Evolutionary conservation across 2,888 invertebrate species (phyloP).

Genomic region (Chrysotoxum bicinctum): DNA sequence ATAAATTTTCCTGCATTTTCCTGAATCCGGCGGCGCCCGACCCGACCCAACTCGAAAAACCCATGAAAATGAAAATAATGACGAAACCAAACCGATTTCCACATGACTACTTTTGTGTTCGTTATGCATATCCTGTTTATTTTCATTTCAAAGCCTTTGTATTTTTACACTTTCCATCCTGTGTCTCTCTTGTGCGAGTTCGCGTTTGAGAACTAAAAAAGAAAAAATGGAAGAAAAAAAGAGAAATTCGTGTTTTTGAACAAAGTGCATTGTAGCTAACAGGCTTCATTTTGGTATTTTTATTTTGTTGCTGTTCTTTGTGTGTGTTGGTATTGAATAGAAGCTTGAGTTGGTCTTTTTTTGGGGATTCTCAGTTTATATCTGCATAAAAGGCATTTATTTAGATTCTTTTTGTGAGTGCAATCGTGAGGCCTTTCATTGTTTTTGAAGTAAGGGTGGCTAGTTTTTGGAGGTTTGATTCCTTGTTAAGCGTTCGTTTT

Average conservation of each 20-base stretch:
- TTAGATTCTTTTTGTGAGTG: background rate
- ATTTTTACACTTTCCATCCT: constrained; percentile 35
- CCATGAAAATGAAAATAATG: constrained; percentile 22
- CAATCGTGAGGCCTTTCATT: background rate
- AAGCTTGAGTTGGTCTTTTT: background rate
- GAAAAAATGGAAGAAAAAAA: background rate
- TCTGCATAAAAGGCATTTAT: background rate
- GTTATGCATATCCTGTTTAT: constrained; percentile 63
- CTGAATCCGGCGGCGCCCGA: background rate
- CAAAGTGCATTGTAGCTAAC: constrained; percentile 39
- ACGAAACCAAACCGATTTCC: constrained; percentile 51
- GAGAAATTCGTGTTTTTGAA: constrained; percentile 6
- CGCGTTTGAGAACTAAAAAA: background rate
- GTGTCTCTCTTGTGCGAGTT: background rate
- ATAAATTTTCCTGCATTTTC: constrained; percentile 9
- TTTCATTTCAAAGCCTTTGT: constrained; percentile 22
- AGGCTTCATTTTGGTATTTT: constrained; percentile 27
- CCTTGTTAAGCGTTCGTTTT: background rate
- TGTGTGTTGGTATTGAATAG: background rate
- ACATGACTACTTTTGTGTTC: constrained; percentile 58
- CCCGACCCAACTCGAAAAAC: background rate
- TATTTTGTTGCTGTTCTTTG: background rate
- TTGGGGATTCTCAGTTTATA: too few species aligned
- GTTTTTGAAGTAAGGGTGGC: background rate
- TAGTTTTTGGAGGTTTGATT: background rate